These are phyloP conservation scores for Ophthalmolycus amberensis DNA, from an alignment of 2,113 vertebrate genomes.

Conservation along the genomic window DNA sequence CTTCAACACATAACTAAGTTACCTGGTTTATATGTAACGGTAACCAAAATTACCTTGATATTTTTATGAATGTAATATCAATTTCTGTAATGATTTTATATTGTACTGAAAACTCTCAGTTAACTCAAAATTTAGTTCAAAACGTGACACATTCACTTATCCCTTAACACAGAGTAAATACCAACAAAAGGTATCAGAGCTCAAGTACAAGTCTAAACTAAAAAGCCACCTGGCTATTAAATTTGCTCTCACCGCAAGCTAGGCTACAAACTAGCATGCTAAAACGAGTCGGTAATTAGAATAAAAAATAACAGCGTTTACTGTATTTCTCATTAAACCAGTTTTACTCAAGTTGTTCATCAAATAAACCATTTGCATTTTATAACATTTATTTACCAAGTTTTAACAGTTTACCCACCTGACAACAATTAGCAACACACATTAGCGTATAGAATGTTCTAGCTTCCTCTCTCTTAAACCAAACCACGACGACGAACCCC, in stretches of 20 bases:
- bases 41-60: neutral
- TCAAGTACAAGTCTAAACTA: too few relatives aligned
- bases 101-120: too few relatives aligned
- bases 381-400: too few relatives aligned
- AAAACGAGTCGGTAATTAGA: neutral
- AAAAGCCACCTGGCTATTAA: neutral
- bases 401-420: too few relatives aligned
- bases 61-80: neutral
- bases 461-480: too few relatives aligned
- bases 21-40: neutral
- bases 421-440: neutral
- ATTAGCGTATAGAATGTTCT: neutral
- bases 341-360: neutral
- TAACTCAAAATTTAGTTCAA: too few relatives aligned
- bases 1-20: neutral
- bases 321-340: neutral
- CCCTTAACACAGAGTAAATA: neutral
- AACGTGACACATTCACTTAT: neutral
- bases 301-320: neutral
- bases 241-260: neutral
- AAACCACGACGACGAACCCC: too few relatives aligned
- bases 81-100: neutral
- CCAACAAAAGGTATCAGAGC: neutral
- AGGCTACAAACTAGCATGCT: neutral
- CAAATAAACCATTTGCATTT: neutral